Evolutionary conservation across 1,140 invertebrate species (phyloP).

Genomic region (Drosophila triauraria): DNA sequence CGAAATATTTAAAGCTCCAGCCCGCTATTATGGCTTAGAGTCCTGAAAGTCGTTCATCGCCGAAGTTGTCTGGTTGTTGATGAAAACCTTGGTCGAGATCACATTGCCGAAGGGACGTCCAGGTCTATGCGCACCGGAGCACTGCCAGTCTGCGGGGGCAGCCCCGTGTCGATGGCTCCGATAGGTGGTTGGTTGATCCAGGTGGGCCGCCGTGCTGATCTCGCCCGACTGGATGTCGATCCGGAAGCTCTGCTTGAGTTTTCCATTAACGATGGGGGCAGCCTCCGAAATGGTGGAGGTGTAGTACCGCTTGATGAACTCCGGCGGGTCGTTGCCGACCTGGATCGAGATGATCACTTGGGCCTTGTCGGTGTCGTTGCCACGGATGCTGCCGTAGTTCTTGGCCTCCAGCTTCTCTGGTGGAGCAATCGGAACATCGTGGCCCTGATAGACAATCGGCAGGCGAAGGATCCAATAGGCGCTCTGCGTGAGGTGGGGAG

Average conservation of each 20-base stretch:
- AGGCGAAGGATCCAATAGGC: no score
- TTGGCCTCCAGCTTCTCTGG: constrained; percentile 88
- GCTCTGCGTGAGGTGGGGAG: no score
- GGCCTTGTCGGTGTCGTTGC: constrained; percentile 97
- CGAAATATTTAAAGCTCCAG: no score
- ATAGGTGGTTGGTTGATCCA: constrained; percentile 95
- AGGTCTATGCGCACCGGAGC: constrained; percentile 90
- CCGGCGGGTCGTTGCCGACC: constrained; percentile 98
- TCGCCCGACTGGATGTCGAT: constrained; percentile 94
- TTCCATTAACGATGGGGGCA: constrained; percentile 91
- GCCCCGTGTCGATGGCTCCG: constrained; percentile 95
- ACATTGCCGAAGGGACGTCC: constrained; percentile 83
- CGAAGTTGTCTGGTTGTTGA: no score
- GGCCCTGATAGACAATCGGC: no score
- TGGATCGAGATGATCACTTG: constrained; percentile 96
- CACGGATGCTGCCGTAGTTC: constrained; percentile 95
- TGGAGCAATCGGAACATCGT: no score
- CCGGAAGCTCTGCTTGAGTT: constrained; percentile 93
- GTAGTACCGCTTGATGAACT: constrained; percentile 92
- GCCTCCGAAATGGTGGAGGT: constrained; percentile 92
- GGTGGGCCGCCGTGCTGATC: constrained; percentile 90
- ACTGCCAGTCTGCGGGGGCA: constrained; percentile 94
- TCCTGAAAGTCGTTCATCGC: no score
- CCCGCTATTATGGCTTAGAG: no score
- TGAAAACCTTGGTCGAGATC: no score